Conservation (phyloP, 2,113 vertebrate species). For the Pseudorhombus dupliciocellatus region DNA sequence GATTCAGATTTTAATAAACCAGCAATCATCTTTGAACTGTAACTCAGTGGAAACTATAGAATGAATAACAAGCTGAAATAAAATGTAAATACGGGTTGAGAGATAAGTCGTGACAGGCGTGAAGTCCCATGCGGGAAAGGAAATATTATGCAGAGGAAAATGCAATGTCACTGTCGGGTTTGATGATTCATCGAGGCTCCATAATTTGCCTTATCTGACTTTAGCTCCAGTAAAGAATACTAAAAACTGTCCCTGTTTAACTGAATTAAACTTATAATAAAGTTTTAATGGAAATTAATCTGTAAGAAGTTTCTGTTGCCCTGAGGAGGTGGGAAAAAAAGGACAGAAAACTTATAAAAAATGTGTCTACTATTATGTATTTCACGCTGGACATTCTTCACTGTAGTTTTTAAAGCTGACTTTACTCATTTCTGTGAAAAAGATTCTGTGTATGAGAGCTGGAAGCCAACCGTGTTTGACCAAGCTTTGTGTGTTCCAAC, state of each 20-base stretch:
- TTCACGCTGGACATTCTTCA: not conserved
- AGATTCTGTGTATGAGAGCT: too few relatives aligned
- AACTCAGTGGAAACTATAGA: constrained; percentile 4
- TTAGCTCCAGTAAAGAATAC: not conserved
- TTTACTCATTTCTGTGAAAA: too few relatives aligned
- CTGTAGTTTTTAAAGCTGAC: not conserved
- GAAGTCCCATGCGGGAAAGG: not conserved
- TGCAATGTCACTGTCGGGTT: constrained; percentile 18
- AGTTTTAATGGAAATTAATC: not conserved
- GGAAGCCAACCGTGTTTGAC: too few relatives aligned
- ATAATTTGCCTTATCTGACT: constrained; percentile 8
- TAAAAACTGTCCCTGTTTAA: not conserved
- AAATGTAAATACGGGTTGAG: constrained; percentile 39
- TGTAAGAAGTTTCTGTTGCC: not conserved
- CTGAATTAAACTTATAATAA: not conserved
- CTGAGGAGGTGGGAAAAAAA: not conserved
- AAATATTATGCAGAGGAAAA: constrained; percentile 44
- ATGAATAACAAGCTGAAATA: constrained; percentile 29
- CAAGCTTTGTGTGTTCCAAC: too few relatives aligned
- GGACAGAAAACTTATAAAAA: not conserved
- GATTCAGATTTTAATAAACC: constrained; percentile 8
- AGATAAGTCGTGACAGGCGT: constrained; percentile 1
- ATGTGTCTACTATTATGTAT: not conserved
- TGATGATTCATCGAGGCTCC: constrained; percentile 28
- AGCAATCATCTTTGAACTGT: constrained; percentile 10